Evolutionary conservation across 2,797 vertebrate species (phyloP).

Genomic region (Clangula hyemalis): DNA sequence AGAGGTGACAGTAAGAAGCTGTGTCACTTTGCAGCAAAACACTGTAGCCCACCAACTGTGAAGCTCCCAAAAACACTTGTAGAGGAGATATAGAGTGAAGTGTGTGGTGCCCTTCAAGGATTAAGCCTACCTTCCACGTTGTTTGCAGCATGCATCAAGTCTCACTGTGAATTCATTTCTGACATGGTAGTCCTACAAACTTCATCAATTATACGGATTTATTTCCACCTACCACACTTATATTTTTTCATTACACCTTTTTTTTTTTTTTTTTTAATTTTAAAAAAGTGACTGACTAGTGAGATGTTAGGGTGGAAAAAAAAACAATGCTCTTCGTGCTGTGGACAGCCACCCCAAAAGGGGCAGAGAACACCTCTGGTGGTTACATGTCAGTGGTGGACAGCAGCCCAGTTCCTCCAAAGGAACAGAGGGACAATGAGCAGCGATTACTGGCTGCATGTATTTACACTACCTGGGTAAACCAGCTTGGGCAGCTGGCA

Average conservation of each 20-base stretch:
- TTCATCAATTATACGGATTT: background rate
- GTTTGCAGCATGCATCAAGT: background rate
- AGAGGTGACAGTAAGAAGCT: slow-evolving; percentile 28
- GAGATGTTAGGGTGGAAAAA: background rate
- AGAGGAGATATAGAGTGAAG: background rate
- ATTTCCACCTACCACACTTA: background rate
- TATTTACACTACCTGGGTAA: background rate
- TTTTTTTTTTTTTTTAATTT: background rate
- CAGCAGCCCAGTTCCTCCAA: background rate
- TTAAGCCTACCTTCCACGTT: background rate
- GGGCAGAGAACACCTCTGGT: background rate
- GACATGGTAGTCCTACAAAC: background rate
- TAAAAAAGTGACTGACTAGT: background rate
- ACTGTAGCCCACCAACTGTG: background rate
- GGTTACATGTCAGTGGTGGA: background rate
- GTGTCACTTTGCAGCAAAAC: background rate
- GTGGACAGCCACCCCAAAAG: background rate
- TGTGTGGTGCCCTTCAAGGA: background rate
- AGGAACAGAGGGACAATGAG: rapidly evolving
- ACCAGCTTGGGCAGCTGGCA: background rate
- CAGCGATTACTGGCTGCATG: background rate
- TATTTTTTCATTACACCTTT: background rate
- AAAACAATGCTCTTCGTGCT: background rate
- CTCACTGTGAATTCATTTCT: background rate
- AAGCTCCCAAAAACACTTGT: slow-evolving; percentile 20